Evolutionary conservation across 30 jellyfish, hydroid and myxozoan species (phyloP).

Genomic region (Hydra vulgaris): DNA sequence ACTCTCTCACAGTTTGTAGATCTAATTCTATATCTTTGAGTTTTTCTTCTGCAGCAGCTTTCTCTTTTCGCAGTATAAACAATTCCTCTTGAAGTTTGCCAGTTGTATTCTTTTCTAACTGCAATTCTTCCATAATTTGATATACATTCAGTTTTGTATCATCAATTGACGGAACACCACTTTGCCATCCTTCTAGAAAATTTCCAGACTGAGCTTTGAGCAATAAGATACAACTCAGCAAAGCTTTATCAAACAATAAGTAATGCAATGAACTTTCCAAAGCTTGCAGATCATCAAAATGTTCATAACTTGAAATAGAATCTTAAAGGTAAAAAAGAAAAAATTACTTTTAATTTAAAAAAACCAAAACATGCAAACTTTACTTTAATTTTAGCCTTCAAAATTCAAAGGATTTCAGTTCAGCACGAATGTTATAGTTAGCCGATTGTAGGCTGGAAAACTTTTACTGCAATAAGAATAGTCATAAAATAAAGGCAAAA

Average conservation of each 20-base stretch:
- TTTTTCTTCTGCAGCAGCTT: constrained; percentile 55
- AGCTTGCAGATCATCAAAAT: constrained; percentile 41
- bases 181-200: constrained; percentile 56
- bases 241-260: constrained; percentile 90
- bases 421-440: too few species aligned
- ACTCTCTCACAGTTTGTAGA: constrained; percentile 70
- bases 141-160: constrained; percentile 40
- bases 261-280: constrained; percentile 78
- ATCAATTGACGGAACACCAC: constrained; percentile 45
- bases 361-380: background rate
- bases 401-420: background rate
- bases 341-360: too few species aligned
- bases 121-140: constrained; percentile 58
- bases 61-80: constrained; percentile 51
- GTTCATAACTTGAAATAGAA: constrained; percentile 21
- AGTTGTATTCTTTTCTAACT: constrained; percentile 45
- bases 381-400: background rate
- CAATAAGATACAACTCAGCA: constrained; percentile 64
- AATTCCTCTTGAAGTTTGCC: constrained; percentile 59
- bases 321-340: background rate
- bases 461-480: too few species aligned
- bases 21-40: constrained; percentile 79
- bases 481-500: too few species aligned
- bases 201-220: constrained; percentile 63
- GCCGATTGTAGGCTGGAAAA: too few species aligned